Conservation (phyloP, 2,113 vertebrate species). For the Chunga burmeisteri region DNA sequence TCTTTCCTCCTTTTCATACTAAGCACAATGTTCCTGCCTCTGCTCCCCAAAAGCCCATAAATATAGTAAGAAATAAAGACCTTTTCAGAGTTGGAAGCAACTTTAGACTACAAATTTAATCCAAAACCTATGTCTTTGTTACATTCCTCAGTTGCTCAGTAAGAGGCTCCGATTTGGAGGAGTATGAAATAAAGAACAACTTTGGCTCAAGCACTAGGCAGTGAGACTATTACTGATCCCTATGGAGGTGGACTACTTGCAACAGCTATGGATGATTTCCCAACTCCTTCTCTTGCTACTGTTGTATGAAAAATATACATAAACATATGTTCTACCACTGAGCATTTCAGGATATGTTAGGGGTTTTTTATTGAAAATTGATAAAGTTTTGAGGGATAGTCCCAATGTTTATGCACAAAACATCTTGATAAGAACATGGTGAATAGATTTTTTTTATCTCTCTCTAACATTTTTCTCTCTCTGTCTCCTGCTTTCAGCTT, state of each 20-base stretch:
- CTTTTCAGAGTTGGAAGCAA: conserved; percentile 4
- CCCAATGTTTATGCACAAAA: not conserved
- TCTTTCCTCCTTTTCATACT: not conserved
- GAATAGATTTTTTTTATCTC: not conserved
- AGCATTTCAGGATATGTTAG: not conserved
- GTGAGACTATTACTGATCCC: not conserved
- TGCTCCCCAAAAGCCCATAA: not conserved
- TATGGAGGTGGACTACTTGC: not conserved
- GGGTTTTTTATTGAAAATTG: not conserved
- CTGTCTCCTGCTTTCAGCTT: not conserved
- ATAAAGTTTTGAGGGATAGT: not conserved
- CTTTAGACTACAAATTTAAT: not conserved
- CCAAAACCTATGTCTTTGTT: conserved; percentile 26
- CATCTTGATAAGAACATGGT: not conserved
- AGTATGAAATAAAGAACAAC: conserved; percentile 12
- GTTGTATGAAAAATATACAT: not conserved
- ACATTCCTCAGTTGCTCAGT: not conserved
- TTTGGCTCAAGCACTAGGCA: not conserved
- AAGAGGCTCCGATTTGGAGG: not conserved
- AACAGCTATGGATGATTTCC: not conserved
- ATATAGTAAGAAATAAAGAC: not conserved
- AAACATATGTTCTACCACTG: not conserved
- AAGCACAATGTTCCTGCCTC: not conserved
- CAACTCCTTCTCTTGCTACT: conserved; percentile 26
- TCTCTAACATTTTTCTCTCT: not conserved